Conservation (phyloP, 2,113 vertebrate genomes). For the Apodemus speciosus region DNA sequence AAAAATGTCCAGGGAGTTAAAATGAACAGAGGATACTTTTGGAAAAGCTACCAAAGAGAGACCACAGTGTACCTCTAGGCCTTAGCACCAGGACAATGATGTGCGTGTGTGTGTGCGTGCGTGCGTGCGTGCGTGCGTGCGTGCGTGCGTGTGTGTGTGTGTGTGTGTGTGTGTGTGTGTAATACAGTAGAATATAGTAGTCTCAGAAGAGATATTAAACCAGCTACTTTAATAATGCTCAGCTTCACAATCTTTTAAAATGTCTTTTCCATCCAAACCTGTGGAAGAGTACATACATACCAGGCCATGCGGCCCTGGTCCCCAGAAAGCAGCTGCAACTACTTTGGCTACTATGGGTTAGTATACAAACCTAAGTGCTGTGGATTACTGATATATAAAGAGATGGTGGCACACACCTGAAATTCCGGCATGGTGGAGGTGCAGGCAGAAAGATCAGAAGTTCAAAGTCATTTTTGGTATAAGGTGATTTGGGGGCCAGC, state of each 20-base stretch:
- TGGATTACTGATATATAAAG: slow-evolving; percentile 16
- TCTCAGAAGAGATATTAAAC: neutral
- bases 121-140: neutral
- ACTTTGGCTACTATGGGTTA: neutral
- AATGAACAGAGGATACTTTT: neutral
- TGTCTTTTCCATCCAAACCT: neutral
- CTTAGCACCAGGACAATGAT: neutral
- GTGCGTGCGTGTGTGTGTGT: neutral
- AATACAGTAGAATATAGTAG: neutral
- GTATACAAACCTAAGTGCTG: neutral
- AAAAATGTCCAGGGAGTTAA: neutral
- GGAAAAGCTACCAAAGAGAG: neutral
- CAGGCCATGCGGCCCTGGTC: neutral
- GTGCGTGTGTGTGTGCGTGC: neutral
- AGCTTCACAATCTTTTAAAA: neutral
- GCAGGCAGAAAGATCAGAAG: neutral
- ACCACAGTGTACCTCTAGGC: neutral
- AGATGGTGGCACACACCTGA: neutral
- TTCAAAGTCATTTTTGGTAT: neutral
- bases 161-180: neutral
- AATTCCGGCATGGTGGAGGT: neutral
- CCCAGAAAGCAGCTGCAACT: neutral
- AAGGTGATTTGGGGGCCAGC: neutral
- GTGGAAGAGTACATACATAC: neutral
- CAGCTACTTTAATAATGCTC: neutral